These are phyloP conservation scores for Dilophus febrilis DNA, from an alignment of 2,888 invertebrate genomes.

Conservation along the genomic window DNA sequence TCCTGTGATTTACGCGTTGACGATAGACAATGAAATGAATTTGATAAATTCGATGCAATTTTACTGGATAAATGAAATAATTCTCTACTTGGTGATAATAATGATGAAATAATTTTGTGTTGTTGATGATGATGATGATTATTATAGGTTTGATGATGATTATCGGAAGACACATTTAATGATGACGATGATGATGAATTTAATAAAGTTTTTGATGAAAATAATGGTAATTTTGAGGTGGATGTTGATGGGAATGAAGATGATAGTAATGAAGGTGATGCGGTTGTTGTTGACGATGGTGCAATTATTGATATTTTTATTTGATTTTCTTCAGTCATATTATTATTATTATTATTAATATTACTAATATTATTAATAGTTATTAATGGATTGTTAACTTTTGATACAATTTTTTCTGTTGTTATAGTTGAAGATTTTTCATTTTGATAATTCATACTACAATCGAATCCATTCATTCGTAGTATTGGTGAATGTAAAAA, in stretches of 20 bases:
- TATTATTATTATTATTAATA: no score
- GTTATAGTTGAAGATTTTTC: background rate
- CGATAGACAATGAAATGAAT: slow-evolving; percentile 22
- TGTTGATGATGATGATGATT: no score
- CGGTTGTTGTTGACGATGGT: slow-evolving; percentile 7
- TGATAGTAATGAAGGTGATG: background rate
- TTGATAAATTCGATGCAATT: slow-evolving; percentile 18
- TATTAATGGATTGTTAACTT: no score
- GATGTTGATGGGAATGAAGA: background rate
- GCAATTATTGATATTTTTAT: slow-evolving; percentile 20
- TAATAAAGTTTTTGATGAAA: no score
- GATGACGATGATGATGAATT: background rate
- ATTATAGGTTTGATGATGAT: no score
- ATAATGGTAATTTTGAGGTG: no score
- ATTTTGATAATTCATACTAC: slow-evolving; percentile 32
- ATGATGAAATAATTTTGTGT: no score
- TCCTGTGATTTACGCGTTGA: background rate
- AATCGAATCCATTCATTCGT: slow-evolving; percentile 35
- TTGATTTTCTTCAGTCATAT: slow-evolving; percentile 14
- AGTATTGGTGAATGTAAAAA: slow-evolving; percentile 39
- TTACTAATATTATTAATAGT: no score
- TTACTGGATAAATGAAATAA: slow-evolving; percentile 11
- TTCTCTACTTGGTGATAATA: slow-evolving; percentile 16
- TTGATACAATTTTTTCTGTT: no score
- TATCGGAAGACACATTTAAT: background rate